These are phyloP conservation scores for Pseudococcus jackbeardsleyi DNA, from an alignment of 2,888 invertebrate species.

Conservation along the genomic window DNA sequence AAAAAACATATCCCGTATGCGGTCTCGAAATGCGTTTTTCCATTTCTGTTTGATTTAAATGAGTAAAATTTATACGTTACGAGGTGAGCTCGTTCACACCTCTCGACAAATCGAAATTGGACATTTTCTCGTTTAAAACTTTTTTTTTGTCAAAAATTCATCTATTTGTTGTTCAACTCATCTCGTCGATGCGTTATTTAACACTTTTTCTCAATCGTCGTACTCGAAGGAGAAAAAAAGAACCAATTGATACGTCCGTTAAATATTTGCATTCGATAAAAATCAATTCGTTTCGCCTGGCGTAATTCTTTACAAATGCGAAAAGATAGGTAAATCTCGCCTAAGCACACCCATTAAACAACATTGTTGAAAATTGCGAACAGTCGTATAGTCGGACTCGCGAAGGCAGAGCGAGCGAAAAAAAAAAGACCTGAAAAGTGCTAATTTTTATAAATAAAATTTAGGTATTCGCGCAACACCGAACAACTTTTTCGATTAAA, in stretches of 20 bases:
- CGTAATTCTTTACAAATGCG: background rate
- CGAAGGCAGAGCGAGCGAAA: background rate
- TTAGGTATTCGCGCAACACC: conserved; percentile 16
- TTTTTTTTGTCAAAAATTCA: too few relatives aligned
- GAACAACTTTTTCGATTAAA: conserved; percentile 43
- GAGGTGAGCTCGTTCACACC: background rate
- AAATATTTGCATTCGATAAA: background rate
- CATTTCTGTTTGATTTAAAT: background rate
- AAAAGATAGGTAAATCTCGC: conserved; percentile 8
- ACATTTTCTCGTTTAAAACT: too few relatives aligned
- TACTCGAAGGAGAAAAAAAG: too few relatives aligned
- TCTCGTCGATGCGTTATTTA: too few relatives aligned
- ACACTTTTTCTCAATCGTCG: too few relatives aligned
- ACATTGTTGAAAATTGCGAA: conserved; percentile 13
- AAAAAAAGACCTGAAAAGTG: background rate
- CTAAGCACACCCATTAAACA: background rate
- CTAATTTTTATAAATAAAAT: conserved; percentile 34
- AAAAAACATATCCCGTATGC: background rate
- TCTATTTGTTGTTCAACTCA: too few relatives aligned
- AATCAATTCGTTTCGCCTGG: background rate
- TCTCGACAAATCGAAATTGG: too few relatives aligned
- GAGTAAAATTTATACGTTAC: background rate
- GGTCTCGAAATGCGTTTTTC: background rate
- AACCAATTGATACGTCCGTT: background rate
- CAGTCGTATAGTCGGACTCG: background rate